phyloP scores from a whole-genome alignment of 2,888 invertebrate genomes.

The Allacma fusca region DNA sequence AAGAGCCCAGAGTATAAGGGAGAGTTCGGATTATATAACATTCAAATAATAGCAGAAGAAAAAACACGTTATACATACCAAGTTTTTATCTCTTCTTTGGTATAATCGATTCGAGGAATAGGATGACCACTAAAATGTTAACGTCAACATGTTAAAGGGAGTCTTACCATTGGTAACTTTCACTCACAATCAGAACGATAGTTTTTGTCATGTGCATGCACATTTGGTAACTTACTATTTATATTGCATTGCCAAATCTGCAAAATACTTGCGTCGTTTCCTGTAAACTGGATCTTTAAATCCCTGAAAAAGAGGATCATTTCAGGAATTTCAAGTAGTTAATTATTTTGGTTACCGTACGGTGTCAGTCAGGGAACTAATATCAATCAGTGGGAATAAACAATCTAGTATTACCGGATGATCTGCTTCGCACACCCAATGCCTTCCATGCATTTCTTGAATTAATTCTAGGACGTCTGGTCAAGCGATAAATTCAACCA shows the following conservation, averaged over 20 bases:
- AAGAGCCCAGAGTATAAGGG: no score
- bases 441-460: no score
- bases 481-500: no score
- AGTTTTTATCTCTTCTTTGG: constrained; percentile 88
- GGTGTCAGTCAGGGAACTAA: no score
- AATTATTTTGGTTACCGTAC: no score
- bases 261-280: constrained; percentile 89
- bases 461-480: no score
- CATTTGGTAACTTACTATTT: constrained; percentile 79
- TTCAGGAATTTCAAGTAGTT: not conserved
- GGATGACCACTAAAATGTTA: constrained; percentile 78
- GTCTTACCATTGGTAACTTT: not conserved
- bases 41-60: no score
- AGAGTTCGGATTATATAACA: no score
- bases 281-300: constrained; percentile 95
- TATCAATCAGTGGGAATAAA: no score
- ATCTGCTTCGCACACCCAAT: no score
- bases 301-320: constrained; percentile 69
- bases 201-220: constrained; percentile 25
- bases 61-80: no score
- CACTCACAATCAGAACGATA: no score
- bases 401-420: constrained; percentile 78
- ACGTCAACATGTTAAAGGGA: constrained; percentile 59
- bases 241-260: constrained; percentile 91
- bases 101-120: constrained; percentile 93